Evolutionary conservation across 2,797 vertebrate species (phyloP).

Genomic region (Delichon dasypus): DNA sequence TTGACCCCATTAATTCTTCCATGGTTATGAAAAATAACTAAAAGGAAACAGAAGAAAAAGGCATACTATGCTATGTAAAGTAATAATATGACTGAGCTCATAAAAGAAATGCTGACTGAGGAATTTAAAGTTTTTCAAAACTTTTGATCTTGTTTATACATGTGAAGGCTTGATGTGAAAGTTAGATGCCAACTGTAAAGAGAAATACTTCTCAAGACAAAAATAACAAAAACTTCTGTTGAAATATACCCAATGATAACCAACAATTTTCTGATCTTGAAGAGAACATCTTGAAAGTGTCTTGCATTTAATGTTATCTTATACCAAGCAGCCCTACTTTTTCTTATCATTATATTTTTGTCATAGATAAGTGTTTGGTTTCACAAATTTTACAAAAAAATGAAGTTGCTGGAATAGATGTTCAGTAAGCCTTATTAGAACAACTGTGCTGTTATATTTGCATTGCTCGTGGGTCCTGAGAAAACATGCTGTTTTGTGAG

Average conservation of each 20-base stretch:
- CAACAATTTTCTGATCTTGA: slow-evolving; percentile 54
- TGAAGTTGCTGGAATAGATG: neutral
- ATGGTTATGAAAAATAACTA: neutral
- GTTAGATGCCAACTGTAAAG: slow-evolving; percentile 21
- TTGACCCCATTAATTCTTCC: neutral
- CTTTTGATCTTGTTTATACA: slow-evolving; percentile 57
- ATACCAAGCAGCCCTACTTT: slow-evolving; percentile 27
- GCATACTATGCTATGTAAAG: neutral
- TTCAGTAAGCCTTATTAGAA: neutral
- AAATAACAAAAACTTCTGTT: slow-evolving; percentile 8
- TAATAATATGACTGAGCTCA: slow-evolving; percentile 19
- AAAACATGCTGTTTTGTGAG: neutral
- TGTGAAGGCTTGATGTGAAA: slow-evolving; percentile 44
- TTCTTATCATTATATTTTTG: slow-evolving; percentile 26
- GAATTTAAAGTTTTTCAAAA: slow-evolving; percentile 57
- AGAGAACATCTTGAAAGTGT: neutral
- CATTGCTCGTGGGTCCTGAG: neutral
- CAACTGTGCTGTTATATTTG: neutral
- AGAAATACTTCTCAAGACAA: slow-evolving; percentile 16
- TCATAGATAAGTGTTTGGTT: neutral
- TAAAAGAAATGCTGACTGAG: slow-evolving; percentile 51
- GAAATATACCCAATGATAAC: slow-evolving; percentile 10
- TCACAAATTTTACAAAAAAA: slow-evolving; percentile 2
- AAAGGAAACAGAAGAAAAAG: neutral
- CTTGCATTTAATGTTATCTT: slow-evolving; percentile 33